phyloP scores from a whole-genome alignment of 2,888 invertebrate genomes.

The Ophion slaviceki region DNA sequence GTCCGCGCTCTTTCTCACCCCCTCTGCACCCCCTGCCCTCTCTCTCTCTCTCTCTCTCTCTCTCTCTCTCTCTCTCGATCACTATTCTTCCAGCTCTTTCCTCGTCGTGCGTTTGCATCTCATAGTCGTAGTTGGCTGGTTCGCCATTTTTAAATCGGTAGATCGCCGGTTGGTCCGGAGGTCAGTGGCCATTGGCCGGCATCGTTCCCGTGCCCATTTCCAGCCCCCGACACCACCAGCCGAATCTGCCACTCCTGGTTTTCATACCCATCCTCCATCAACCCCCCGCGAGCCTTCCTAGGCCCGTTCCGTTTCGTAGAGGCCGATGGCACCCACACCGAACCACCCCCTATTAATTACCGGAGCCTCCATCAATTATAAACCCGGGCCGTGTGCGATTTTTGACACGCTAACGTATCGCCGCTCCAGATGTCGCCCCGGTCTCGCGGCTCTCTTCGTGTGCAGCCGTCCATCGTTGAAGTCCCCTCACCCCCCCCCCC shows the following conservation, averaged over 20 bases:
- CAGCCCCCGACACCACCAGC: slow-evolving; percentile 65
- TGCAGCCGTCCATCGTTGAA: slow-evolving; percentile 34
- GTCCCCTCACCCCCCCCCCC: slow-evolving; percentile 2
- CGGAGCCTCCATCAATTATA: slow-evolving; percentile 82
- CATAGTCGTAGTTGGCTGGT: slow-evolving; percentile 9
- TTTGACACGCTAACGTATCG: slow-evolving; percentile 83
- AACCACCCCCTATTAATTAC: slow-evolving; percentile 81
- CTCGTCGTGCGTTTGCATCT: slow-evolving; percentile 12
- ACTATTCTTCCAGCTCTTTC: slow-evolving; percentile 14
- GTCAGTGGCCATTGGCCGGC: slow-evolving; percentile 37
- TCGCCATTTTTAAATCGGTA: slow-evolving; percentile 78
- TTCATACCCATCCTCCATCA: not conserved
- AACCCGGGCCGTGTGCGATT: slow-evolving; percentile 75
- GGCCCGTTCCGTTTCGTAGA: slow-evolving; percentile 50
- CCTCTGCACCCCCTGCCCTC: slow-evolving; percentile 15
- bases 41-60: slow-evolving; percentile 28
- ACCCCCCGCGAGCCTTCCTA: slow-evolving; percentile 27
- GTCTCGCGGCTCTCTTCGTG: slow-evolving; percentile 35
- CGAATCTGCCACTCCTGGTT: slow-evolving; percentile 53
- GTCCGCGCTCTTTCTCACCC: slow-evolving; percentile 10
- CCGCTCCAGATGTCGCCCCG: slow-evolving; percentile 81
- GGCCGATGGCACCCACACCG: slow-evolving; percentile 40
- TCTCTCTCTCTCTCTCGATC: slow-evolving; percentile 9
- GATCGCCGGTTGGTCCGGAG: slow-evolving; percentile 32
- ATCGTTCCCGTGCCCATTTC: slow-evolving; percentile 21